These are phyloP conservation scores for Atherinosoma microstoma DNA, from an alignment of 2,797 vertebrate species.

Conservation along the genomic window DNA sequence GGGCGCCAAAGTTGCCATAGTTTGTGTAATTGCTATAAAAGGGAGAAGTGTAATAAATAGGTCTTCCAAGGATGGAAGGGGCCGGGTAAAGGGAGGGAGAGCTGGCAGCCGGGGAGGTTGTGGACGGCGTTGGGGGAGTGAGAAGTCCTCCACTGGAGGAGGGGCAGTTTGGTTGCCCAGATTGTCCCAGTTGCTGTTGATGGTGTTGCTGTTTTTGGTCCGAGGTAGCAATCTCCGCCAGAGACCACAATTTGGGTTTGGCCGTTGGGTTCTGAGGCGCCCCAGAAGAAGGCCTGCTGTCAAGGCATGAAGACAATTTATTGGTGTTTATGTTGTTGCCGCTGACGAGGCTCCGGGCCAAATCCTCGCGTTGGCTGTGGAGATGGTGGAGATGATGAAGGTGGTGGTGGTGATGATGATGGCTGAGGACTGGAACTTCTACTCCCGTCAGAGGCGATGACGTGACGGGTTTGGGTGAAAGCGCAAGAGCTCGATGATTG, in stretches of 20 bases:
- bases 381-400: conserved; percentile 78
- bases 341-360: conserved; percentile 67
- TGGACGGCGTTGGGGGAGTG: conserved; percentile 83
- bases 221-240: conserved; percentile 98
- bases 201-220: conserved; percentile 88
- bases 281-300: conserved; percentile 79
- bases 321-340: conserved; percentile 51
- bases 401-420: conserved; percentile 69
- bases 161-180: conserved; percentile 82
- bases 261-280: conserved; percentile 83
- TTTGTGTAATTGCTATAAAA: conserved; percentile 99
- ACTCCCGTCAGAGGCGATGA: conserved; percentile 91
- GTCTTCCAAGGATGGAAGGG: conserved; percentile 93
- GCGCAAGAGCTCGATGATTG: conserved; percentile 62
- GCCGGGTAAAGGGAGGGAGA: conserved; percentile 88
- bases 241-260: conserved; percentile 97
- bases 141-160: conserved; percentile 82
- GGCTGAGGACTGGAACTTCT: conserved; percentile 88
- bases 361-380: conserved; percentile 86
- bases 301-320: conserved; percentile 75
- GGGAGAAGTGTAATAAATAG: conserved; percentile 97
- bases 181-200: conserved; percentile 74
- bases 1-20: conserved; percentile 96
- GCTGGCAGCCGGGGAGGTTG: conserved; percentile 85
- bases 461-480: conserved; percentile 87